Percentiles rank a stretch among this genome's conserved stretches.
phyloP scores from a whole-genome alignment of 2,113 vertebrate species.

The Plectropomus leopardus region DNA sequence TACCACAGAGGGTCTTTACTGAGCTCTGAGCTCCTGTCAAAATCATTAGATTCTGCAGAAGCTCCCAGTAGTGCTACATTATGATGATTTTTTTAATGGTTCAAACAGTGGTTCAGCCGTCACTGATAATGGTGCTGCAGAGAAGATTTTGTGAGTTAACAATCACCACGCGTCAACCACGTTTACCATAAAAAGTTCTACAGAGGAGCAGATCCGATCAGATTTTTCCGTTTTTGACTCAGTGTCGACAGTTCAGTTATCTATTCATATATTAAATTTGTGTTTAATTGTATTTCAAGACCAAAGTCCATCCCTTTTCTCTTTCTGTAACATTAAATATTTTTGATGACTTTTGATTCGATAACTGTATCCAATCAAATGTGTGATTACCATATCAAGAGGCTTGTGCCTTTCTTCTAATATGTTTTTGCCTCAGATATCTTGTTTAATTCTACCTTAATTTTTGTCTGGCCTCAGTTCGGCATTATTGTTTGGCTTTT shows the following conservation, averaged over 20 bases:
- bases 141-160: background rate
- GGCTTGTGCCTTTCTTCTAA: too few species aligned
- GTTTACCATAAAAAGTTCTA: background rate
- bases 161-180: background rate
- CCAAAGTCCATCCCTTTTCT: background rate
- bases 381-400: too few species aligned
- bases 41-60: background rate
- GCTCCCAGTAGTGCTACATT: background rate
- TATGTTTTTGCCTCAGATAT: too few species aligned
- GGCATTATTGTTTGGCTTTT: too few species aligned
- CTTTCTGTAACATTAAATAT: background rate
- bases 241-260: background rate
- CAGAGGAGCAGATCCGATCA: background rate
- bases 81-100: background rate
- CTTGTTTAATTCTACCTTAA: too few species aligned
- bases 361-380: background rate
- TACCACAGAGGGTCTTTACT: background rate
- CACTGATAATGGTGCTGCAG: background rate
- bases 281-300: too few species aligned
- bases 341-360: background rate
- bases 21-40: slow-evolving; percentile 7
- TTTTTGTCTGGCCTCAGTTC: too few species aligned
- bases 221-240: too few species aligned
- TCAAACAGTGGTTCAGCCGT: background rate
- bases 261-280: background rate